Conservation (phyloP, 2,888 invertebrate genomes). For the Danaus chrysippus region DNA sequence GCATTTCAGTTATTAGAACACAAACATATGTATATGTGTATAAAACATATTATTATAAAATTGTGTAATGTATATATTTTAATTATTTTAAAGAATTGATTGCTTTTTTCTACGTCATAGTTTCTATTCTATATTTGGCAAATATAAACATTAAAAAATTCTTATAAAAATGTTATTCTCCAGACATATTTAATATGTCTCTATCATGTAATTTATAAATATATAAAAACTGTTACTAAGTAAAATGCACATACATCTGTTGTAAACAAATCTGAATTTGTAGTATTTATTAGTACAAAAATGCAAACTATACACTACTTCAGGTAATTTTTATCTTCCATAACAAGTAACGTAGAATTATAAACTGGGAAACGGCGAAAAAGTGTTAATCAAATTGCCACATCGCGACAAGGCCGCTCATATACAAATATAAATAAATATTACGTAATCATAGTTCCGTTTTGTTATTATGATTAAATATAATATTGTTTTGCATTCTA, state of each 20-base stretch:
- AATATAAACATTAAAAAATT: no score
- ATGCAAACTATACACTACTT: background rate
- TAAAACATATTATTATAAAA: no score
- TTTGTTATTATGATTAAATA: slow-evolving; percentile 42
- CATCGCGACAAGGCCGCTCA: slow-evolving; percentile 51
- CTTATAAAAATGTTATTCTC: no score
- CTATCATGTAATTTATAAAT: no score
- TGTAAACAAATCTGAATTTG: background rate
- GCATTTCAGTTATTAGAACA: no score
- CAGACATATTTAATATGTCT: no score
- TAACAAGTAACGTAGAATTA: slow-evolving; percentile 26
- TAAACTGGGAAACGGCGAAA: slow-evolving; percentile 42
- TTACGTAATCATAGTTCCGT: slow-evolving; percentile 55
- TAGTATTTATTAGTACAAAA: background rate
- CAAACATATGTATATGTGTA: no score
- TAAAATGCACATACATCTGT: background rate
- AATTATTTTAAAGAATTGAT: no score
- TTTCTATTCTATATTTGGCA: no score
- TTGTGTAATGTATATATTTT: no score
- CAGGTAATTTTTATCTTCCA: slow-evolving; percentile 4
- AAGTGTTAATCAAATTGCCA: slow-evolving; percentile 64
- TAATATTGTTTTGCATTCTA: slow-evolving; percentile 21
- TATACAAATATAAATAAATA: slow-evolving; percentile 51
- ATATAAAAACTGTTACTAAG: no score
- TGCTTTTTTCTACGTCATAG: no score